phyloP scores from a whole-genome alignment of 1,140 invertebrate genomes.

The Chrysomallon squamiferum region DNA sequence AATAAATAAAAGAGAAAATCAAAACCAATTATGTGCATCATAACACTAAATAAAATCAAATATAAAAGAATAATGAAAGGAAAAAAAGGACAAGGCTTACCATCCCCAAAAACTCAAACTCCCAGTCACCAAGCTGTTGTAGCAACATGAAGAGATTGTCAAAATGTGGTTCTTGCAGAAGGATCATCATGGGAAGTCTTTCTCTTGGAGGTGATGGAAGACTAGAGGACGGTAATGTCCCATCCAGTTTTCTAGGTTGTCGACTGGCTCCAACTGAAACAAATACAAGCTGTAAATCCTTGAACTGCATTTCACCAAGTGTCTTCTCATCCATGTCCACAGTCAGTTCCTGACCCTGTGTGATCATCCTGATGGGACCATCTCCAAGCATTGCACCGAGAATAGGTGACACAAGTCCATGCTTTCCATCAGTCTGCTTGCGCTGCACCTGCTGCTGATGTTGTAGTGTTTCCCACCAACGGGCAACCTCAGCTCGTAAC shows the following conservation, averaged over 20 bases:
- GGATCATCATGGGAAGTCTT: constrained; percentile 81
- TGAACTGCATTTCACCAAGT: constrained; percentile 87
- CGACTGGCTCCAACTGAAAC: constrained; percentile 83
- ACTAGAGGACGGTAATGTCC: constrained; percentile 53
- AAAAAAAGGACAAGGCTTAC: constrained; percentile 22
- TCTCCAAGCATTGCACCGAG: constrained; percentile 70
- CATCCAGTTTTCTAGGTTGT: constrained; percentile 71
- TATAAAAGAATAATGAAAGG: constrained; percentile 11
- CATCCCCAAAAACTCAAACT: constrained; percentile 71
- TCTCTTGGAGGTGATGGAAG: constrained; percentile 76
- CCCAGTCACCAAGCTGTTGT: constrained; percentile 79
- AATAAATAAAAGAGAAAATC: too few species aligned
- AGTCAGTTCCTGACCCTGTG: constrained; percentile 89
- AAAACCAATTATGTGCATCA: too few species aligned
- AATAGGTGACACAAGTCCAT: constrained; percentile 56
- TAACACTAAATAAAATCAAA: too few species aligned
- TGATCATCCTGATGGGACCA: constrained; percentile 88
- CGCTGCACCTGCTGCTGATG: constrained; percentile 51
- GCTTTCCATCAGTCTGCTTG: constrained; percentile 37
- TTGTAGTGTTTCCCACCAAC: constrained; percentile 82
- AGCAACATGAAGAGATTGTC: constrained; percentile 88
- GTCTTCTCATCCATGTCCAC: constrained; percentile 93
- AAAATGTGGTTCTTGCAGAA: constrained; percentile 86
- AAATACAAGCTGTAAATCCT: constrained; percentile 85
- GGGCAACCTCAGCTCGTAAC: constrained; percentile 88